Conservation (phyloP, 1,140 invertebrate genomes). For the Papilio aristodemus region DNA sequence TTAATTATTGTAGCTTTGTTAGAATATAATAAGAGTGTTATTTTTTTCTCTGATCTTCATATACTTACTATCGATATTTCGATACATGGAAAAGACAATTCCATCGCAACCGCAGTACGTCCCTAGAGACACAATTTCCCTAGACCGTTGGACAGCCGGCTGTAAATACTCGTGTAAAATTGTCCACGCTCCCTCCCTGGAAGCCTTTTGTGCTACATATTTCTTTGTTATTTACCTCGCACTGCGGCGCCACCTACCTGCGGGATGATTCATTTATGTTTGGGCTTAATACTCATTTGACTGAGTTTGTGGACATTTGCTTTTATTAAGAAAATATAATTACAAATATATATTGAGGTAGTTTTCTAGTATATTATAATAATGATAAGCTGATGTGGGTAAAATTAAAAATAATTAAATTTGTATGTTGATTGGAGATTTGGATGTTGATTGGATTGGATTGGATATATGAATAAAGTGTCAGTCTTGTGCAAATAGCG, state of each 20-base stretch:
- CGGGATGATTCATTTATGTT: slow-evolving; percentile 34
- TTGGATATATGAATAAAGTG: no score
- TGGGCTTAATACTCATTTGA: slow-evolving; percentile 26
- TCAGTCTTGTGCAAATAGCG: no score
- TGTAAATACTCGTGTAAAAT: slow-evolving; percentile 80
- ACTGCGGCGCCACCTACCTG: slow-evolving; percentile 43
- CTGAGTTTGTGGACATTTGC: background rate
- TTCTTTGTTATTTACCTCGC: slow-evolving; percentile 77
- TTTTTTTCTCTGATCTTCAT: no score
- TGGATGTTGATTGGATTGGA: no score
- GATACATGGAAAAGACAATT: background rate
- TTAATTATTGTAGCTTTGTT: no score
- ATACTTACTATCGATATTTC: slow-evolving; percentile 32
- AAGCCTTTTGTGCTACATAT: slow-evolving; percentile 76
- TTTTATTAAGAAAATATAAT: slow-evolving; percentile 6
- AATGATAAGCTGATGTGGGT: no score
- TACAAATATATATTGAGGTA: background rate
- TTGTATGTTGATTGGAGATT: no score
- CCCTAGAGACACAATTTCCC: slow-evolving; percentile 64
- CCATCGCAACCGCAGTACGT: slow-evolving; percentile 41
- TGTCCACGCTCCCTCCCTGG: slow-evolving; percentile 75
- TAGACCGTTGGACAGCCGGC: slow-evolving; percentile 77
- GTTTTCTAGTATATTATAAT: no score
- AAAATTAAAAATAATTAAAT: no score
- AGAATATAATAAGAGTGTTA: no score